Evolutionary conservation across 2,888 invertebrate genomes (phyloP).

Genomic region (Amaurobius ferox): DNA sequence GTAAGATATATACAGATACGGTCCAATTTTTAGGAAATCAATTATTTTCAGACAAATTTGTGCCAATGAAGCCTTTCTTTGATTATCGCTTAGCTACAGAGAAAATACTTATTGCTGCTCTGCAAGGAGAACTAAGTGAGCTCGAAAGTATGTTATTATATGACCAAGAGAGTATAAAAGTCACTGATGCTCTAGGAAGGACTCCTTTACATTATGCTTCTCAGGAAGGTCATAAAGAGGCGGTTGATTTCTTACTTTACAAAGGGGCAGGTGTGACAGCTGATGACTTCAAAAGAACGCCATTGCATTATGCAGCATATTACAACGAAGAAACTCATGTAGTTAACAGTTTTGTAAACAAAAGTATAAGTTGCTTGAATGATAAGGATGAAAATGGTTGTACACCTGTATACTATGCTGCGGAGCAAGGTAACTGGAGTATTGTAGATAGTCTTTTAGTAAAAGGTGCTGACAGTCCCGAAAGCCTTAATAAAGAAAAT

Average conservation of each 20-base stretch:
- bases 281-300: neutral
- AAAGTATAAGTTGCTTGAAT: neutral
- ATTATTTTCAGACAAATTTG: constrained; percentile 1
- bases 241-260: neutral
- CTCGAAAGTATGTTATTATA: too few relatives aligned
- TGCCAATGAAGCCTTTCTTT: neutral
- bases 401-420: constrained; percentile 8
- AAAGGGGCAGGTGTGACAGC: neutral
- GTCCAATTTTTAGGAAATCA: neutral
- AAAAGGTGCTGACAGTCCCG: neutral
- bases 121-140: too few relatives aligned
- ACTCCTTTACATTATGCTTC: too few relatives aligned
- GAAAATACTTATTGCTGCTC: too few relatives aligned
- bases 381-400: constrained; percentile 17
- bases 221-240: too few relatives aligned
- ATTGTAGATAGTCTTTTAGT: neutral
- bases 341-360: neutral
- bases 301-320: constrained; percentile 18
- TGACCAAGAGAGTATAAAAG: too few relatives aligned
- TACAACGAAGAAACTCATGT: neutral
- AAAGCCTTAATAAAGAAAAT: neutral
- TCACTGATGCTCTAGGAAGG: too few relatives aligned
- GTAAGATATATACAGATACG: neutral
- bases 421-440: neutral
- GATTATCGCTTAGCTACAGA: neutral